A percentile compares a stretch with the other conserved stretches of the same genome.
Evolutionary conservation across 2,113 vertebrate genomes (phyloP).

Genomic region (Upupa epops): DNA sequence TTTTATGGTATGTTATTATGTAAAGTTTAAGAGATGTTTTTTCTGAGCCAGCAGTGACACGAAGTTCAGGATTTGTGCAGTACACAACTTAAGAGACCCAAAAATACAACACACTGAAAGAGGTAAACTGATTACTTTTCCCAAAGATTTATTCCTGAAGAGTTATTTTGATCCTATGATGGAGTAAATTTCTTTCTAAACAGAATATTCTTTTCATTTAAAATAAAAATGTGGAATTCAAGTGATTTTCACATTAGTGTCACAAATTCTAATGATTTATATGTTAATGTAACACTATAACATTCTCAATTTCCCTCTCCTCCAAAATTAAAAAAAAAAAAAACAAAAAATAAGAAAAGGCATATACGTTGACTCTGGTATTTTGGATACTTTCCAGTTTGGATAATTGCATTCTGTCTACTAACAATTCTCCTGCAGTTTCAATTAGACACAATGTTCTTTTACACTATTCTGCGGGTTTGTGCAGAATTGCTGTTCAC

Average conservation of each 20-base stretch:
- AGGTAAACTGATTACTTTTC: background rate
- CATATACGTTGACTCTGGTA: background rate
- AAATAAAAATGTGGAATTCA: background rate
- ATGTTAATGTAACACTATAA: background rate
- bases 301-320: background rate
- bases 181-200: background rate
- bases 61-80: background rate
- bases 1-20: background rate
- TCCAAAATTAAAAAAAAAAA: background rate
- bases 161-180: background rate
- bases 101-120: background rate
- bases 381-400: background rate
- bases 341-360: background rate
- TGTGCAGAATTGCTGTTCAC: background rate
- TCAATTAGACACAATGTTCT: constrained; percentile 7
- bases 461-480: background rate
- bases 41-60: background rate
- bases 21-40: background rate
- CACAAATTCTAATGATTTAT: background rate
- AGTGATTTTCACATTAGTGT: background rate
- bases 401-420: constrained; percentile 10
- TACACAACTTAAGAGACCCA: background rate
- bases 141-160: background rate
- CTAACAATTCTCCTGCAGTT: constrained; percentile 2
- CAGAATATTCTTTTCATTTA: background rate